phyloP scores from a whole-genome alignment of 2,797 vertebrate genomes.

The Liasis olivaceus region DNA sequence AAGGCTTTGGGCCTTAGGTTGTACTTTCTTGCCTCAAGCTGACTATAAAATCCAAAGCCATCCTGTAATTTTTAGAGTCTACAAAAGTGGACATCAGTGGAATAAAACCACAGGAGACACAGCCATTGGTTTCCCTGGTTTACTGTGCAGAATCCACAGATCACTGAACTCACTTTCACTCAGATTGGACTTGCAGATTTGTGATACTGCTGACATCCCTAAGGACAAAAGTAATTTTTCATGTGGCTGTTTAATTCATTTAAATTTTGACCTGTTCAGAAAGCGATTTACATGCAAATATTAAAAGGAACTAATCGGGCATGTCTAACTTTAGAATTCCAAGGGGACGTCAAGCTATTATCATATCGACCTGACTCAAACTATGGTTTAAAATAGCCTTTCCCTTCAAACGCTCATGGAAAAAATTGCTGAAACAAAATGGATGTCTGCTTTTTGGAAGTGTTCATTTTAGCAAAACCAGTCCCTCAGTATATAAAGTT shows the following conservation, averaged over 20 bases:
- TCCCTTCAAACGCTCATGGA: background rate
- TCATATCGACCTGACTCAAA: background rate
- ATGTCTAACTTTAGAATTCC: background rate
- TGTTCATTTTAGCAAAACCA: background rate
- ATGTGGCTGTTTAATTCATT: background rate
- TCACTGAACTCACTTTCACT: background rate
- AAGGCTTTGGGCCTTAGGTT: background rate
- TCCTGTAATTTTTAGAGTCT: background rate
- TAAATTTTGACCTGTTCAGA: background rate
- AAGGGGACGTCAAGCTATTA: background rate
- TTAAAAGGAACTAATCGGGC: background rate
- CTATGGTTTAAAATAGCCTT: background rate
- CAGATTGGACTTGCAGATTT: background rate
- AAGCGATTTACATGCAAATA: background rate
- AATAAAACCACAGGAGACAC: background rate
- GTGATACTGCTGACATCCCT: background rate
- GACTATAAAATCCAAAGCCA: background rate
- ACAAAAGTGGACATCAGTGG: background rate
- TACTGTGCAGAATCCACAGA: background rate
- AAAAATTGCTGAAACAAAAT: background rate
- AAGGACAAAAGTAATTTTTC: background rate
- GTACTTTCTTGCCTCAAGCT: background rate
- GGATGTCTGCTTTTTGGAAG: background rate
- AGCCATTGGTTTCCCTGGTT: background rate
- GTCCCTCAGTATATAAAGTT: background rate